Evolutionary conservation across 2,888 invertebrate species (phyloP).

Genomic region (Euplexia lucipara): DNA sequence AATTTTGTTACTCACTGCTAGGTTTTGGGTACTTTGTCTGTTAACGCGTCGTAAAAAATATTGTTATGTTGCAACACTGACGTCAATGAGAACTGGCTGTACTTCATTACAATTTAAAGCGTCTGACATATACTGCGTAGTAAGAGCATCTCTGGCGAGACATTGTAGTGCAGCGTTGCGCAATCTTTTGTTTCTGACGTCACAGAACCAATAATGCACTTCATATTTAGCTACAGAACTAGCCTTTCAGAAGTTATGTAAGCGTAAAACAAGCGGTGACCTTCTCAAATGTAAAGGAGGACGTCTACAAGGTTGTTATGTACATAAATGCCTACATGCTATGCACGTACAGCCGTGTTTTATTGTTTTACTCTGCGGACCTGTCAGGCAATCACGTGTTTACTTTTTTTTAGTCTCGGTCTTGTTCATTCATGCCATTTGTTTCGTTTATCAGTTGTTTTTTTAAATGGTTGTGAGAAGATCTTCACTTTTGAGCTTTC

Average conservation of each 20-base stretch:
- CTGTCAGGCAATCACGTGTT: constrained; percentile 35
- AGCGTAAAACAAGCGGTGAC: constrained; percentile 62
- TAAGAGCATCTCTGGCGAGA: constrained; percentile 41
- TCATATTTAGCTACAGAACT: constrained; percentile 49
- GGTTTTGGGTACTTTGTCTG: constrained; percentile 38
- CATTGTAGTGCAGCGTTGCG: constrained; percentile 41
- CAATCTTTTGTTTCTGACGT: constrained; percentile 57
- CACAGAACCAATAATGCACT: constrained; percentile 62
- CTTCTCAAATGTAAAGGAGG: constrained; percentile 65
- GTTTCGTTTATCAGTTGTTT: constrained; percentile 43
- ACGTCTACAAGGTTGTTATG: constrained; percentile 56
- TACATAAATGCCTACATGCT: constrained; percentile 19
- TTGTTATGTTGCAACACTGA: constrained; percentile 33
- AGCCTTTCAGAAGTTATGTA: constrained; percentile 65
- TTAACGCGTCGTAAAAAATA: constrained; percentile 40
- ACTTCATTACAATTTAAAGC: constrained; percentile 43
- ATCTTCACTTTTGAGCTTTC: constrained; percentile 29
- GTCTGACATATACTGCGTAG: constrained; percentile 36
- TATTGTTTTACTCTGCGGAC: constrained; percentile 50
- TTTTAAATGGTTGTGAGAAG: constrained; percentile 16
- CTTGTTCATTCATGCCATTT: constrained; percentile 57
- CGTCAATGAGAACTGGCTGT: constrained; percentile 42
- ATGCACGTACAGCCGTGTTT: constrained; percentile 47
- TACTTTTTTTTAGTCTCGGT: constrained; percentile 32
- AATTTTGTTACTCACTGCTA: constrained; percentile 16